Base-by-base conservation (phyloP, 1,140 invertebrate genomes). In the Leguminivora glycinivorella region DNA sequence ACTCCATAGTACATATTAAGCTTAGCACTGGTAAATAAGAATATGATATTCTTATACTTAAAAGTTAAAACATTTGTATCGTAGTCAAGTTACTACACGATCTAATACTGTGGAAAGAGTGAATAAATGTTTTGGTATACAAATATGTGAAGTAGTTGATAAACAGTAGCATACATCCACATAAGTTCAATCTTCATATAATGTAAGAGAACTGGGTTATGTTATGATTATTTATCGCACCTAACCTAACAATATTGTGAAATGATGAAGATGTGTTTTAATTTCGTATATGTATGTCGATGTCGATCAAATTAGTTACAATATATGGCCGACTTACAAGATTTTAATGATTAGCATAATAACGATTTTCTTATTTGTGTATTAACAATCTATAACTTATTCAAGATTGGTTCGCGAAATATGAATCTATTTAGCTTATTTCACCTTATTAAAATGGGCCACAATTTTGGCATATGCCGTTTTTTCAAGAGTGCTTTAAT, bases 221-320 rank as follows among this genome's bases (percentile, higher is more conserved):
- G n/a, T 0, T 43, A n/a, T 43, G 4, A n/a, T 43, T 43, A 43
- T 43, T 17, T 17, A 12, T 47, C 43, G 17, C n/a, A 47, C 43
- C n/a, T 47, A n/a, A 47, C 43, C 0, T 17, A 47, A 47, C 43
- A n/a, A 52, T 52, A 19, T 9, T 52, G 19, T 52, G 19, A 22
- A 52, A 52, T 52, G 47, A 7, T 52, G 10, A 9, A n/a, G n/a
- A 17, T 22, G 22, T 52, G 7, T 52, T 52, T 52, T 52, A 17
- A 10, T 19, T 52, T 52, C 5, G 7, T 22, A 22, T 31, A 31
- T 31, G 17, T 63, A 29, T 63, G 19, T 31, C 17, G 58, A 31
- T 7, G 14, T 29, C 58, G 58, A 63, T 63, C 58, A 63, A 63
- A 63, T 63, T 63, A 63, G 58, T 63, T 63, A 63, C 19, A 63